phyloP scores from a whole-genome alignment of 2,888 invertebrate genomes.

The Lacanobia wlatinum region DNA sequence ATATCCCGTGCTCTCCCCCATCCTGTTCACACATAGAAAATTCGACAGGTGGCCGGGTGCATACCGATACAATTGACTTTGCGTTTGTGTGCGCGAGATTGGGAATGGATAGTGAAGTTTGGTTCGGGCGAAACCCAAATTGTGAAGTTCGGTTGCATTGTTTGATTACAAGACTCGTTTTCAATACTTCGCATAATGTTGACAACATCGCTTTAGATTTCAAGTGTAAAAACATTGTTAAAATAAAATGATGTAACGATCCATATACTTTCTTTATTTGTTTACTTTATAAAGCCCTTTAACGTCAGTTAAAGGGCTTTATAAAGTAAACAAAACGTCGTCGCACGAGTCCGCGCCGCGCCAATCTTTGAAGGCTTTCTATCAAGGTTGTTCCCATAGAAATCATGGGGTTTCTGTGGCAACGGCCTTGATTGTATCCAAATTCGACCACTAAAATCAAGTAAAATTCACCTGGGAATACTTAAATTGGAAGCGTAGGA shows the following conservation, averaged over 20 bases:
- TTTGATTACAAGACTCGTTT: conserved; percentile 2
- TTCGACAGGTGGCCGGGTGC: conserved; percentile 66
- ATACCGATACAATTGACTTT: conserved; percentile 51
- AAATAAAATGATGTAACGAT: neutral
- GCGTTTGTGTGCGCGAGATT: conserved; percentile 59
- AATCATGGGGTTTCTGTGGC: conserved; percentile 44
- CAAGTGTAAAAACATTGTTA: neutral
- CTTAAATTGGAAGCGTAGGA: neutral
- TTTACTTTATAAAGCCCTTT: no score
- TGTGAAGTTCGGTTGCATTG: conserved; percentile 26
- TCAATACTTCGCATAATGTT: neutral
- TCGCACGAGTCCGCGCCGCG: neutral
- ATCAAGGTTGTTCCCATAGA: conserved; percentile 40
- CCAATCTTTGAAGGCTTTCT: conserved; percentile 41
- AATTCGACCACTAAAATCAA: conserved; percentile 1
- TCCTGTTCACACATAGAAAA: conserved; percentile 72
- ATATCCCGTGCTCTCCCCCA: conserved; percentile 76
- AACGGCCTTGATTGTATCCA: conserved; percentile 32
- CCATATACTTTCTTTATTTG: neutral
- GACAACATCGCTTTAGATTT: neutral
- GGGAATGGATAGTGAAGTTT: conserved; percentile 28
- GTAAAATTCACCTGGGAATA: conserved; percentile 13
- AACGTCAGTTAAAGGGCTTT: neutral
- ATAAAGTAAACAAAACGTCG: neutral
- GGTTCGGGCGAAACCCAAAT: conserved; percentile 4